Conservation (phyloP, 2,888 invertebrate genomes). For the Cataglyphis albicans region DNA sequence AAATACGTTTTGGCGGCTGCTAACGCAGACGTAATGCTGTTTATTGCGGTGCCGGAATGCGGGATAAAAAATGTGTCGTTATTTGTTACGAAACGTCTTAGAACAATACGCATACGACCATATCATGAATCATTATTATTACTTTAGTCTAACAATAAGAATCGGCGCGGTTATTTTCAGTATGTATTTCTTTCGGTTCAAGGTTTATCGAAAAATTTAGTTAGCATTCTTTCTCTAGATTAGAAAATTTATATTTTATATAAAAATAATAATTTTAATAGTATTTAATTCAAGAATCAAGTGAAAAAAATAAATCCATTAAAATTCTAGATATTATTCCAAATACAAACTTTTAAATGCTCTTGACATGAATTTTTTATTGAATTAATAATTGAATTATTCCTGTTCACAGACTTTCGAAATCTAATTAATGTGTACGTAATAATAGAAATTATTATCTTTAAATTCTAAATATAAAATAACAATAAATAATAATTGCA, state of each 20-base stretch:
- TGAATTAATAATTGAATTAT: neutral
- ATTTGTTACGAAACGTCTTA: neutral
- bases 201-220: neutral
- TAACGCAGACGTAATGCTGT: slow-evolving; percentile 47
- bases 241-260: neutral
- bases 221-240: neutral
- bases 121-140: slow-evolving; percentile 31
- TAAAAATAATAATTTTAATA: neutral
- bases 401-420: neutral
- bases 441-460: neutral
- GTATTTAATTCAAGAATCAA: neutral
- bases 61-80: neutral
- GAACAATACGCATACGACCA: neutral
- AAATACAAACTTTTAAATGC: neutral
- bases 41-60: slow-evolving; percentile 44
- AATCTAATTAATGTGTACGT: neutral
- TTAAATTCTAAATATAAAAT: slow-evolving; percentile 20
- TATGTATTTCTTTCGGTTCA: neutral
- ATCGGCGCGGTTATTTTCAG: neutral
- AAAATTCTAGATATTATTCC: neutral
- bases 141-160: neutral
- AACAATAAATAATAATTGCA: neutral
- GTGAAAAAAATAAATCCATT: neutral
- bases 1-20: slow-evolving; percentile 23
- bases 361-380: neutral